A percentile compares a stretch with the other conserved stretches of the same genome.
Conservation (phyloP, 2,113 vertebrate genomes). For the Entomyzon cyanotis region DNA sequence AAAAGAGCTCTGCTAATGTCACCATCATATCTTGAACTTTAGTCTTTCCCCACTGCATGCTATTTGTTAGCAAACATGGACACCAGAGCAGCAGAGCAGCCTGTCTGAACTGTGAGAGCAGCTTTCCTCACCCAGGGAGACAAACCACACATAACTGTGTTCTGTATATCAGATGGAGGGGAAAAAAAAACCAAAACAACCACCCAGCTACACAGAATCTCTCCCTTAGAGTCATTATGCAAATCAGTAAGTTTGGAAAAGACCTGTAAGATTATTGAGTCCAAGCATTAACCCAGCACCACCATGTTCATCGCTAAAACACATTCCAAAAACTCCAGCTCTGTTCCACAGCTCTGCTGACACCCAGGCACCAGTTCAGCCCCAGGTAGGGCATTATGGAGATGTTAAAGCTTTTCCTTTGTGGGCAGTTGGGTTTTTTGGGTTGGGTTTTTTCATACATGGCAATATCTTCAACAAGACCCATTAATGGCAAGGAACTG, state of each 20-base stretch:
- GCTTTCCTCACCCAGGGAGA: background rate
- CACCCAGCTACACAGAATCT: background rate
- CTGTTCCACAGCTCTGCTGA: background rate
- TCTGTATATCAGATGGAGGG: background rate
- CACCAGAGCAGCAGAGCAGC: slow-evolving; percentile 46
- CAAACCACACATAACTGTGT: background rate
- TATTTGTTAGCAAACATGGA: slow-evolving; percentile 60
- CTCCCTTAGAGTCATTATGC: background rate
- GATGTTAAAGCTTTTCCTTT: background rate
- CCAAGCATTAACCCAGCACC: background rate
- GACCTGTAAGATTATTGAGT: background rate
- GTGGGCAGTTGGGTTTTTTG: too few relatives aligned
- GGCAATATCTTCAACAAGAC: background rate
- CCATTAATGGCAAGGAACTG: background rate
- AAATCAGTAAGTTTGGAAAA: background rate
- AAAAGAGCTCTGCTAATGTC: slow-evolving; percentile 61
- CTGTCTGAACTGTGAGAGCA: background rate
- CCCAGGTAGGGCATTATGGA: background rate
- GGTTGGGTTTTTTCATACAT: background rate
- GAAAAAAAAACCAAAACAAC: background rate
- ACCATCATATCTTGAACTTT: slow-evolving; percentile 26
- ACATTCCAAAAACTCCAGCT: background rate
- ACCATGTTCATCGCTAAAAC: background rate
- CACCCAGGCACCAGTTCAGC: background rate
- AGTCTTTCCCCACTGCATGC: slow-evolving; percentile 31